phyloP scores from a whole-genome alignment of 2,888 invertebrate species.

The Dicycla oo region DNA sequence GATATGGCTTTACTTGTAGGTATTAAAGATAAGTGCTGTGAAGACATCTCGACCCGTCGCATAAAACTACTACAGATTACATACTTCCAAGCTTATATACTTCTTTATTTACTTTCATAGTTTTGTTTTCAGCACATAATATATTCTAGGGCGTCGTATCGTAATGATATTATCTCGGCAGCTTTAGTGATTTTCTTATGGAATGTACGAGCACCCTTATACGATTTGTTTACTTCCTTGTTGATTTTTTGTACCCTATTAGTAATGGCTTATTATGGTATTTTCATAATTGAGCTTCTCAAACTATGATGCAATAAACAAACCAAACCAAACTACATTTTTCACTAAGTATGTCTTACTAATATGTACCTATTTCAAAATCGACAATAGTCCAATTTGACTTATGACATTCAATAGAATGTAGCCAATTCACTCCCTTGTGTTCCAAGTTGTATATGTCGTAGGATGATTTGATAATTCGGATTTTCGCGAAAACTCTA shows the following conservation, averaged over 20 bases:
- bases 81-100: conserved; percentile 67
- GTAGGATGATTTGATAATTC: no score
- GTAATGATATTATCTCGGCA: background rate
- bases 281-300: background rate
- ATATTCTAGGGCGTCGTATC: conserved; percentile 1
- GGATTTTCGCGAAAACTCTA: no score
- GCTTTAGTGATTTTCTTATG: background rate
- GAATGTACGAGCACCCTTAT: background rate
- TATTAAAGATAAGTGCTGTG: conserved; percentile 75
- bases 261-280: background rate
- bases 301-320: no score
- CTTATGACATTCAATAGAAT: background rate
- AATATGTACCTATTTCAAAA: background rate
- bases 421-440: conserved; percentile 2
- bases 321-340: no score
- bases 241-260: background rate
- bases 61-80: conserved; percentile 74
- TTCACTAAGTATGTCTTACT: background rate
- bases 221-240: background rate
- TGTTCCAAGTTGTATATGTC: background rate
- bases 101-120: conserved; percentile 52
- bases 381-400: background rate
- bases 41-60: conserved; percentile 70
- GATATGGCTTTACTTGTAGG: conserved; percentile 70
- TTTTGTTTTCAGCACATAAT: conserved; percentile 41